Conservation (phyloP, 2,797 vertebrate species). For the Gastrophryne carolinensis region DNA sequence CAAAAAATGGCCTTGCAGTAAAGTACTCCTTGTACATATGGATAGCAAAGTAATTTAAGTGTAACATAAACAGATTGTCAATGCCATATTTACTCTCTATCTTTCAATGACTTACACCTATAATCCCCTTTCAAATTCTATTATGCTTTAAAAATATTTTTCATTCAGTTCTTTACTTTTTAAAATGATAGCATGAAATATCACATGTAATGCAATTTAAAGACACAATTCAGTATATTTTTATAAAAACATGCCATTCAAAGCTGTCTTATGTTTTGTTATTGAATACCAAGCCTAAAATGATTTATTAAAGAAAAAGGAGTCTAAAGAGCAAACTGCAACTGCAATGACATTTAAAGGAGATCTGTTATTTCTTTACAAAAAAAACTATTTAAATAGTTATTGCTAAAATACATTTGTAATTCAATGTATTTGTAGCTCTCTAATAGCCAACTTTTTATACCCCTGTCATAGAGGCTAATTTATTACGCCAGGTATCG, state of each 20-base stretch:
- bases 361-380: too few relatives aligned
- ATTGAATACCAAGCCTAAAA: background rate
- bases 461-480: too few relatives aligned
- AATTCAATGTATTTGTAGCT: too few relatives aligned
- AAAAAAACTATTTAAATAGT: too few relatives aligned
- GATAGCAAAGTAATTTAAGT: background rate
- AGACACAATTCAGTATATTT: background rate
- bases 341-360: too few relatives aligned
- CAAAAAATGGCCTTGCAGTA: background rate
- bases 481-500: too few relatives aligned
- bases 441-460: too few relatives aligned
- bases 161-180: background rate
- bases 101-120: background rate
- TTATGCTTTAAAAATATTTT: background rate
- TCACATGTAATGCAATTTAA: background rate
- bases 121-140: background rate
- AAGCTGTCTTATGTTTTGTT: background rate
- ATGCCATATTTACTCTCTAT: background rate
- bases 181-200: background rate
- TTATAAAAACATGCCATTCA: background rate
- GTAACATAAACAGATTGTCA: slow-evolving; percentile 2
- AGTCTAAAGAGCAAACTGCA: too few relatives aligned
- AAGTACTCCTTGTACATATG: background rate
- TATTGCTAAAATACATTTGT: too few relatives aligned
- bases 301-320: background rate